These are phyloP conservation scores for Osmerus mordax DNA, from an alignment of 2,113 vertebrate genomes.

Conservation along the genomic window DNA sequence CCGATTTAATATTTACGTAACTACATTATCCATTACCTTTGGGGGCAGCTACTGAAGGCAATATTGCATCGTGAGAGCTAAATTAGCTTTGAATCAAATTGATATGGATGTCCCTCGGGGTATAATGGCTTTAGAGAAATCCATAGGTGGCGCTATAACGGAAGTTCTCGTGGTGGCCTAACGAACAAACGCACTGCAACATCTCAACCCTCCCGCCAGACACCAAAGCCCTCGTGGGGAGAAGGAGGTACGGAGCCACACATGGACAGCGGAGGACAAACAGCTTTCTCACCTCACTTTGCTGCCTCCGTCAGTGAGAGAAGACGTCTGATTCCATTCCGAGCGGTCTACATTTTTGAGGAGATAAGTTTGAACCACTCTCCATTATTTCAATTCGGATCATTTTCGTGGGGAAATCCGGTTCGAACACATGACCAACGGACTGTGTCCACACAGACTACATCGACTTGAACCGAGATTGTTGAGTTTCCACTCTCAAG, in stretches of 20 bases:
- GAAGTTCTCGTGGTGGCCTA: constrained; percentile 20
- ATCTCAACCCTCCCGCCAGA: constrained; percentile 18
- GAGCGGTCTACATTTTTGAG: neutral
- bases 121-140: neutral
- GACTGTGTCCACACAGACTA: constrained; percentile 10
- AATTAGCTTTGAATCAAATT: neutral
- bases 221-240: neutral
- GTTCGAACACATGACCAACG: constrained; percentile 10
- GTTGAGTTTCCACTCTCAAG: constrained; percentile 3
- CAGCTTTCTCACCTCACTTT: constrained; percentile 27
- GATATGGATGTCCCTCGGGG: neutral
- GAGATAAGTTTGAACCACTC: neutral
- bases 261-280: neutral
- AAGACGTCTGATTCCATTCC: neutral
- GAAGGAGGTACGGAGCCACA: neutral
- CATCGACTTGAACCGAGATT: constrained; percentile 16
- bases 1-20: no score
- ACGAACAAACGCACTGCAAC: constrained; percentile 15
- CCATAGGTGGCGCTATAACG: constrained; percentile 28
- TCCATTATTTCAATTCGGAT: neutral
- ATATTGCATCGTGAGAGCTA: neutral
- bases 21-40: no score
- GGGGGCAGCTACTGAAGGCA: no score
- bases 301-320: constrained; percentile 28
- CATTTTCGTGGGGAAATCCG: neutral